Evolutionary conservation across 2,797 vertebrate species (phyloP).

Genomic region (Acanthiza pusilla): DNA sequence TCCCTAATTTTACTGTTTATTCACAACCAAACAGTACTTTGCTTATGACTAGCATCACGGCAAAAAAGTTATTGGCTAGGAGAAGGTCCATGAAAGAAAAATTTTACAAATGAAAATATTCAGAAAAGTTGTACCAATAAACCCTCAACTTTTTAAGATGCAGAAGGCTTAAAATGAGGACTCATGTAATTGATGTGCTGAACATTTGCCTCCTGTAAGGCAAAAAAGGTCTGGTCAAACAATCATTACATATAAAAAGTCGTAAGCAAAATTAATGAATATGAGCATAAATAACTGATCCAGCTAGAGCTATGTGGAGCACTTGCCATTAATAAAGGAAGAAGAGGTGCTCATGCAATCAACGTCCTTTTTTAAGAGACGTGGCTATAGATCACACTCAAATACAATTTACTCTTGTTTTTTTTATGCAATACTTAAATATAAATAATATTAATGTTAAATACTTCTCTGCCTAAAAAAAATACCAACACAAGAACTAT

Average conservation of each 20-base stretch:
- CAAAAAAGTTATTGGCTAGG: background rate
- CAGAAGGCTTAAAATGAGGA: background rate
- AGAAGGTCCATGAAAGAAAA: background rate
- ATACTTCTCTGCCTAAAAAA: background rate
- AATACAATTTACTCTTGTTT: background rate
- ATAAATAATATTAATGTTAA: background rate
- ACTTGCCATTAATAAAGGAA: background rate
- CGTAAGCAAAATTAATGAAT: background rate
- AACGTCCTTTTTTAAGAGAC: background rate
- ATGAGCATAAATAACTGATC: background rate
- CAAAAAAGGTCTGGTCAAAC: background rate
- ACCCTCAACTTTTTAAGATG: fast-evolving
- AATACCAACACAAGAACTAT: background rate
- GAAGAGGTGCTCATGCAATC: background rate
- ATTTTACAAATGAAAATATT: background rate
- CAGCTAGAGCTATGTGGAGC: background rate
- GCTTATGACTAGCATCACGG: background rate
- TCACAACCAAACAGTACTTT: background rate
- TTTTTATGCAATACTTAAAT: background rate
- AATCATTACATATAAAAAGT: background rate
- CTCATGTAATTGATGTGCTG: background rate
- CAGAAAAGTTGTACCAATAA: background rate
- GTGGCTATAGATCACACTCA: background rate
- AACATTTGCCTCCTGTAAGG: background rate
- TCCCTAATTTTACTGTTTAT: background rate